Evolutionary conservation across 2,888 invertebrate genomes (phyloP).

Genomic region (Ectemnius continuus): DNA sequence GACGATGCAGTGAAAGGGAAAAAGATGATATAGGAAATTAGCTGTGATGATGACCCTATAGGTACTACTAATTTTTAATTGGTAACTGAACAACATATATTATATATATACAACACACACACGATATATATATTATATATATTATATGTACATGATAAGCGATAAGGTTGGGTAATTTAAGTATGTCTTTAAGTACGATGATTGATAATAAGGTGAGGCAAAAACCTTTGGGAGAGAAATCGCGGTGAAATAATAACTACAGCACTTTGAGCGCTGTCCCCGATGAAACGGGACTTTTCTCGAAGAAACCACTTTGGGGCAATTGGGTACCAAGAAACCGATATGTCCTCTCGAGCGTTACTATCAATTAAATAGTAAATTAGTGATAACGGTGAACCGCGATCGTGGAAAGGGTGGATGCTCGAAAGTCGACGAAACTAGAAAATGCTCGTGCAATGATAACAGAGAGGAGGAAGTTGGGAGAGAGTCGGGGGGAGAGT

Average conservation of each 20-base stretch:
- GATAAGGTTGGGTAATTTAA: conserved; percentile 53
- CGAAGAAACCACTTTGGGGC: background rate
- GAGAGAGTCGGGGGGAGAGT: background rate
- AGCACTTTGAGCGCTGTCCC: background rate
- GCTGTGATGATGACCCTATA: conserved; percentile 75
- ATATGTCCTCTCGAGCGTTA: conserved; percentile 22
- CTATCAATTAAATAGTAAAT: conserved; percentile 32
- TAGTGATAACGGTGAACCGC: background rate
- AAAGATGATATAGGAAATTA: conserved; percentile 63
- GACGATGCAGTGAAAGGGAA: conserved; percentile 42
- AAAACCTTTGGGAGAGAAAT: too few relatives aligned
- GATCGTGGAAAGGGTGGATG: background rate
- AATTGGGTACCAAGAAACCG: conserved; percentile 6
- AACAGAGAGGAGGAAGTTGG: background rate
- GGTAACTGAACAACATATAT: conserved; percentile 53
- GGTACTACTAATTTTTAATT: conserved; percentile 74
- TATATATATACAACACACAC: conserved; percentile 36
- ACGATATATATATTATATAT: conserved; percentile 40
- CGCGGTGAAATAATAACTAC: background rate
- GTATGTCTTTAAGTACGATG: conserved; percentile 54
- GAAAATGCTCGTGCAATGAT: conserved; percentile 25
- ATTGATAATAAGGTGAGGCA: conserved; percentile 44
- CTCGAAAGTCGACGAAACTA: background rate
- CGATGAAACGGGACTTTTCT: background rate
- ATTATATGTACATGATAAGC: conserved; percentile 62